Base-by-base conservation (phyloP, 2,797 vertebrate species). In the Leuciscus waleckii region DNA sequence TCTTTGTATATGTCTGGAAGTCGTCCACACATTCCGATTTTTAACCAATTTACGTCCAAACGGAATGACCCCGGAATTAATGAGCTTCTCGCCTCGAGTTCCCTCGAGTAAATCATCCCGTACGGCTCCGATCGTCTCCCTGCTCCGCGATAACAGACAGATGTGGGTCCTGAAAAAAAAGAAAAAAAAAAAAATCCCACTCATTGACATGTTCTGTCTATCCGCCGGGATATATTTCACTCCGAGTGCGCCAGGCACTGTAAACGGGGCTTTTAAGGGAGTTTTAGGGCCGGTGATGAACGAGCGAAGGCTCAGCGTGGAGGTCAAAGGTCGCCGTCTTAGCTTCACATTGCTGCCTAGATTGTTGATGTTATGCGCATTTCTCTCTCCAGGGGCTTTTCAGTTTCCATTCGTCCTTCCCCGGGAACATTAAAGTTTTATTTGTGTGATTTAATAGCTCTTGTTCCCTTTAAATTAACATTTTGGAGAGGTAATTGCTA, bases 41-140 rank as follows among this genome's bases (percentile, higher is more conserved):
- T 96, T 94, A 96, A 98, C 96, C 97, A 97, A 98, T 98, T 98
- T 97, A 98, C 96, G 97, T 97, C 97, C 95, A 93, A 96, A 95
- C 94, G 94, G 94, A 95, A 95, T 97, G 98, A 99, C 97, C 97
- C 88, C 92, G 96, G 96, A 99, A 99, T 99, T 98, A 99, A 99
- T 98, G 97, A 98, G 97, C 96, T 93, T 98, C 96, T 95, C 74
- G 93, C 96, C 95, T 94, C 94, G 63, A 96, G 96, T 96, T 97
- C 96, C 95, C 95, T 87, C 95, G 93, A 97, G 96, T 98, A 98
- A 99, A 98, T 98, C 97, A 98, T 96, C 94, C 94, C 94, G 95
- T 96, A 95, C 94, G 94, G 95, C 96, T 95, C 93, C 88, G 88
- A 90, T 94, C 91, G 51, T 74, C 92, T 92, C 91, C 77, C 89